Evolutionary conservation across 2,113 vertebrate genomes (phyloP).

Genomic region (Opisthocomus hoazin): DNA sequence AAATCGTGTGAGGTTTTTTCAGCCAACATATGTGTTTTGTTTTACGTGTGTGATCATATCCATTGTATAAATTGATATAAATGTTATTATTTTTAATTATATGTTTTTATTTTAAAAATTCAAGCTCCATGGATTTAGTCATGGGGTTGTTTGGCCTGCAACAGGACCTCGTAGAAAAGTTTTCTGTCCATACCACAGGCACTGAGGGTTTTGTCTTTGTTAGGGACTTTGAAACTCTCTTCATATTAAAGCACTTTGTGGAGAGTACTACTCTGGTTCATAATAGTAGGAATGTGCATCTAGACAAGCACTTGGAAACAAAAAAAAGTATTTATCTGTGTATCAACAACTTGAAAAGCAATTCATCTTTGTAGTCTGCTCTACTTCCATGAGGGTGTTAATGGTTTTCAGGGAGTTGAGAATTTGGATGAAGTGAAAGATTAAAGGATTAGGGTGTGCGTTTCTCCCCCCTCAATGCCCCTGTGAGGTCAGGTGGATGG

Average conservation of each 20-base stretch:
- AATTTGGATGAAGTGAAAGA: neutral
- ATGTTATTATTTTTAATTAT: neutral
- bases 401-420: neutral
- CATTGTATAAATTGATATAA: neutral
- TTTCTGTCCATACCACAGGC: neutral
- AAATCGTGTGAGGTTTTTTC: neutral
- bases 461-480: neutral
- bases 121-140: neutral
- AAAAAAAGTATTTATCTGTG: neutral
- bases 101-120: neutral
- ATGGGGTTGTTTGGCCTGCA: neutral
- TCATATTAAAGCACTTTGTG: neutral
- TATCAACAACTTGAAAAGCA: neutral
- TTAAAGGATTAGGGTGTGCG: neutral
- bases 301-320: neutral
- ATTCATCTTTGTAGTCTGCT: neutral
- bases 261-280: neutral
- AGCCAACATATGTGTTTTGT: neutral
- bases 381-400: neutral
- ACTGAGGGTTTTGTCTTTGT: neutral
- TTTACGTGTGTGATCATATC: neutral
- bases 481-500: neutral
- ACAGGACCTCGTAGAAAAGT: neutral
- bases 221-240: neutral
- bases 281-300: neutral